Evolutionary conservation across 2,113 vertebrate species (phyloP), one percentile per base, ranked within the genome.

Genomic region (Pachyramphus minor): DNA sequence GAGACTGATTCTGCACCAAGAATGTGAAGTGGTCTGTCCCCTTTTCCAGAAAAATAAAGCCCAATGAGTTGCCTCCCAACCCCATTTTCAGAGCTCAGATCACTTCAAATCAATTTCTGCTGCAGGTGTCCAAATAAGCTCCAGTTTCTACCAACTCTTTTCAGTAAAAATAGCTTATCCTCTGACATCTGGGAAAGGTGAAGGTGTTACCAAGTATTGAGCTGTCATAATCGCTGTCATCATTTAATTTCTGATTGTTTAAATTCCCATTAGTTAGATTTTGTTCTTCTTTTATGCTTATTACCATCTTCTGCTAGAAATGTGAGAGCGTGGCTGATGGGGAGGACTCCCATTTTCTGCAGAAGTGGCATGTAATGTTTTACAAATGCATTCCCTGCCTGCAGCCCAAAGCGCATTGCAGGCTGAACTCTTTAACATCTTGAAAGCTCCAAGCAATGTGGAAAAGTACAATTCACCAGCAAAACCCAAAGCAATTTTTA

Each of bases 111-210:
- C 82, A 63, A 81, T 92, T 97, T 96, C 69, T 96, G 73, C 83
- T 78, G 78, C 77, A 94, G 79, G 56, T 94, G 86, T 88, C 96
- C 92, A 97, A 96, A 95, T 72, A 95, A 96, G 52, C 69, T 76
- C 47, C 13, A 5, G 3, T 86, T 96, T 96, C 89, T 90, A 25
- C 90, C 14, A 56, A 91, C 60, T 81, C 93, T 92, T 84, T 91
- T 93, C 7, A 30, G 89, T 91, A 97, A 97, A 96, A 97, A 96
- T 96, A 95, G 69, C 82, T 92, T 87, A 76, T 86, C 89, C 87
- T 96, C 73, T 94, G 92, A 96, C 92, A 96, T 94, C 82, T 93
- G 78, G 85, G 89, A 95, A 92, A 97, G 95, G 96, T 95, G 95
- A 96, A 94, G 78, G 66, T 96, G 94, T 93, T 96, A 93, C 84